phyloP scores from a whole-genome alignment of 2,113 vertebrate genomes.

The Rallus limicola region DNA sequence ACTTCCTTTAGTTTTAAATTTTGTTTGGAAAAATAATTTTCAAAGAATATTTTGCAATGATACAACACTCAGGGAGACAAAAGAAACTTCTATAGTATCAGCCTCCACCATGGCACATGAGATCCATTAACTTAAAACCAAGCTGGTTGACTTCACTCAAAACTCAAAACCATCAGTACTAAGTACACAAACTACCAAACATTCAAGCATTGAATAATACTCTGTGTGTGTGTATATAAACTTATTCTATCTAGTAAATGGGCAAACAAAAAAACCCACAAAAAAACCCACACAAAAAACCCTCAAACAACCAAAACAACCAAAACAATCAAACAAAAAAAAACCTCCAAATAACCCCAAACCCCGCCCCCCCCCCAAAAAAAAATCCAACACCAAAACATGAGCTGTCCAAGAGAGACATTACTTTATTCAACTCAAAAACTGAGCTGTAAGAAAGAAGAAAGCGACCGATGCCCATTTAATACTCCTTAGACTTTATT shows the following conservation, averaged over 20 bases:
- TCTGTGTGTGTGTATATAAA: too few species aligned
- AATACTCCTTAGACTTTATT: not conserved
- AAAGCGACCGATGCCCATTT: not conserved
- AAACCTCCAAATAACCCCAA: too few species aligned
- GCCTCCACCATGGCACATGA: not conserved
- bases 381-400: too few species aligned
- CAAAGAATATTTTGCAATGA: not conserved
- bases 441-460: not conserved
- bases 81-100: not conserved
- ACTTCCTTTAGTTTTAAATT: not conserved
- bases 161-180: not conserved
- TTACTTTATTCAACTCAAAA: not conserved
- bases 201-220: not conserved
- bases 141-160: not conserved
- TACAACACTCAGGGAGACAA: not conserved
- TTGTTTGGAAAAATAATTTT: not conserved
- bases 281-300: too few species aligned
- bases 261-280: not conserved
- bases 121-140: not conserved
- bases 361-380: too few species aligned
- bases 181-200: not conserved
- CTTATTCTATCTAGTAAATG: not conserved
- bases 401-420: not conserved
- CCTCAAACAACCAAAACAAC: too few species aligned
- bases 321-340: not conserved